phyloP scores from a whole-genome alignment of 1,140 invertebrate species.

The Mesaphorura yosii region DNA sequence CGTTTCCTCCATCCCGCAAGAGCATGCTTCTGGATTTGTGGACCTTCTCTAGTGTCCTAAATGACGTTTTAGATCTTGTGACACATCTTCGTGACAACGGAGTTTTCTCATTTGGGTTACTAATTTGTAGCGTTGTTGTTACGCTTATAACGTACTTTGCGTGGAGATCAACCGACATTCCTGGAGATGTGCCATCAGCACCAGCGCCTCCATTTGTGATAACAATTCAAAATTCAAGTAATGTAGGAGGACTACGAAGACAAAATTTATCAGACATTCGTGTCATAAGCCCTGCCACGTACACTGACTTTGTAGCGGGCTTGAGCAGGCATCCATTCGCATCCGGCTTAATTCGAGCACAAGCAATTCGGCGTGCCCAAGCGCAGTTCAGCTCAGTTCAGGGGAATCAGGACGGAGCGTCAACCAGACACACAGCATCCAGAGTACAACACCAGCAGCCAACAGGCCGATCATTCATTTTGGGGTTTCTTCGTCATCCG shows the following conservation, averaged over 20 bases:
- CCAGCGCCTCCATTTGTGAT: conserved; percentile 22
- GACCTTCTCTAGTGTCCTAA: conserved; percentile 17
- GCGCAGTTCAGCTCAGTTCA: background rate
- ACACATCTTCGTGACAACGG: conserved; percentile 4
- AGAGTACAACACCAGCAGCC: background rate
- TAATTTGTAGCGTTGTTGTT: conserved; percentile 9
- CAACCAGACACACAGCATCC: background rate
- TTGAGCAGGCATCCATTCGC: no score
- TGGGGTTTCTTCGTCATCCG: no score
- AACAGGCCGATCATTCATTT: no score
- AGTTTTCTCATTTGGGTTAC: background rate
- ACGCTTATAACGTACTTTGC: conserved; percentile 9
- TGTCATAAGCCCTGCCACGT: conserved; percentile 11
- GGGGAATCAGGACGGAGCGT: background rate
- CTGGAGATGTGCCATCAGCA: conserved; percentile 11
- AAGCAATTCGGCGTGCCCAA: background rate
- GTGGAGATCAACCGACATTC: conserved; percentile 27
- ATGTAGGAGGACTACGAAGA: background rate
- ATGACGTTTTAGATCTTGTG: conserved; percentile 14
- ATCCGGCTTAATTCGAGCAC: background rate
- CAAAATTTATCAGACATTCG: conserved; percentile 24
- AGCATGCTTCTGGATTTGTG: conserved; percentile 29
- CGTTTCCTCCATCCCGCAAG: background rate
- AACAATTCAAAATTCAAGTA: conserved; percentile 11
- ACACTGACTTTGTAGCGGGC: no score